Base-by-base conservation (phyloP, 2,888 invertebrate genomes). In the Hydropsyche betteni region DNA sequence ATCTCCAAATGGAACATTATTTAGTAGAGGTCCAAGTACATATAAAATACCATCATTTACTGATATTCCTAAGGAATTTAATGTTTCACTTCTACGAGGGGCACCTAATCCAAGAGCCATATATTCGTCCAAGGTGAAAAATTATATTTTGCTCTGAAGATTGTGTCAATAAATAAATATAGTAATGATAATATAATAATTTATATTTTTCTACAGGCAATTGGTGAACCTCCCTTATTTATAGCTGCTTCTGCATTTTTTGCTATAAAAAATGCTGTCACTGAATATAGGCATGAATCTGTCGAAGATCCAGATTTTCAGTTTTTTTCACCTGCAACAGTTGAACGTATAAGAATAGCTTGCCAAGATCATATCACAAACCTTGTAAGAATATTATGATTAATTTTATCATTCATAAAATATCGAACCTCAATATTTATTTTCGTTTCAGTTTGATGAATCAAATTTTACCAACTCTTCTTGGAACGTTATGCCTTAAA, bases 161-260 rank as follows among this genome's bases (percentile, higher is more conserved):
- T 24, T 24, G 24, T 24, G n/a, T n/a, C n/a, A n/a, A 24, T 24
- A 24, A 24, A 24, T 24, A 24, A n/a, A n/a, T n/a, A 24, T 24
- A 2, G 2, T 24, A 24, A 24, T 24, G n/a, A 44, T 69, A 50
- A n/a, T n/a, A n/a, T n/a, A n/a, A n/a, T n/a, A n/a, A n/a, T n/a
- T n/a, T 69, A 6, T 70, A n/a, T 51, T 72, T 58, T 44, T 24
- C 24, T 2, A 24, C 16, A 72, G 95, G 98, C 96, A 77, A 93
- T 98, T 53, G 98, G 98, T 0, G 98, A 99, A 83, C 98, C 98
- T 0, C 98, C 98, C 0, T 84, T 98, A 5, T 96, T 98, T 83
- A 87, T 98, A 79, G 95, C 97, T 0, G 89, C 92, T n/a, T 92
- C 96, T 0, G 92, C 91, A 0, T 94, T 94, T 84, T 97, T 96